Evolutionary conservation across 2,797 vertebrate genomes (phyloP).

Genomic region (Crenuchus spilurus): DNA sequence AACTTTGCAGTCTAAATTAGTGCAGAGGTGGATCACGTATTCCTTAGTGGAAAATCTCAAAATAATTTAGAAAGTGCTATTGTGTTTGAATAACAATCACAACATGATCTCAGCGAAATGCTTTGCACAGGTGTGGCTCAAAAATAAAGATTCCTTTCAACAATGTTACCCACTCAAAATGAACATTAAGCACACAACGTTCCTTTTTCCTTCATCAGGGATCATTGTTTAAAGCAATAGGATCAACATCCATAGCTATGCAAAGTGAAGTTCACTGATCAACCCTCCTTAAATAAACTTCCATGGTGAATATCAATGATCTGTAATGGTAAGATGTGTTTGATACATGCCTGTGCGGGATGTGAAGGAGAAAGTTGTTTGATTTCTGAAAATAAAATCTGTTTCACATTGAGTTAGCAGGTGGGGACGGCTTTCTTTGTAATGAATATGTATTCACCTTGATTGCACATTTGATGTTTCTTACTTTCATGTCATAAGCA

Average conservation of each 20-base stretch:
- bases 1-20: conserved; percentile 16
- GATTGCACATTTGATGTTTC: conserved; percentile 57
- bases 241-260: conserved; percentile 17
- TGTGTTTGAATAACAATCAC: conserved; percentile 29
- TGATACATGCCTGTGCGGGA: conserved; percentile 9
- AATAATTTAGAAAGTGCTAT: conserved; percentile 28
- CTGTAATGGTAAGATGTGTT: conserved; percentile 3
- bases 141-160: conserved; percentile 39
- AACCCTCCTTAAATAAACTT: background rate
- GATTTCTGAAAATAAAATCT: conserved; percentile 8
- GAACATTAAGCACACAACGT: conserved; percentile 26
- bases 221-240: conserved; percentile 25
- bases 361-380: conserved; percentile 7
- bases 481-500: conserved; percentile 53
- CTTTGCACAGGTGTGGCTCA: conserved; percentile 26
- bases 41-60: conserved; percentile 17
- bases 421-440: conserved; percentile 33
- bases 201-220: conserved; percentile 39
- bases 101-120: background rate
- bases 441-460: conserved; percentile 53
- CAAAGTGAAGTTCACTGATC: conserved; percentile 27
- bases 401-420: conserved; percentile 22
- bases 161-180: conserved; percentile 39
- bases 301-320: conserved; percentile 12
- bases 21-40: conserved; percentile 22